Base-by-base conservation (phyloP, 2,113 vertebrate species). In the Morone chrysops region DNA sequence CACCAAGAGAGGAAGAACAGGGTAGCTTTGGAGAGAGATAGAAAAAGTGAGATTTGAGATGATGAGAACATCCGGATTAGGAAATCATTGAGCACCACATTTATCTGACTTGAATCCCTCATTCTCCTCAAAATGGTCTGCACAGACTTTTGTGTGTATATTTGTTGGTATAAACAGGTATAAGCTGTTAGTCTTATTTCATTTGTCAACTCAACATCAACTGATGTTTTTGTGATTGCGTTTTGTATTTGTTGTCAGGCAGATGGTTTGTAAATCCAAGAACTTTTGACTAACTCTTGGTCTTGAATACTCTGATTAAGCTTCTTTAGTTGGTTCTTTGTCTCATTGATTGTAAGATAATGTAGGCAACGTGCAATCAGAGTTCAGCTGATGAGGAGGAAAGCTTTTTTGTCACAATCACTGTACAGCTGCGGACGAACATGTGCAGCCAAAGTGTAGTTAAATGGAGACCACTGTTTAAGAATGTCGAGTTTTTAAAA, bases 401-500 rank as follows among this genome's bases (percentile, higher is more conserved):
- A 22, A 40, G 53, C 47, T 69, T 50, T 40, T 22, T 43, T 31
- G 43, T 38, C 12, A 0, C 70, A 9, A 14, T 45, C 7, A 11
- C 65, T 68, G n/a, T 41, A 68, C 85, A 83, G 73, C 82, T 92
- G 82, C 47, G 14, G 51, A 47, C 9, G 20, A 74, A 72, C 85
- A 88, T 45, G 31, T 89, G 89, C 68, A 51, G 68, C 87, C 72
- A 50, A n/a, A 89, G 41, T 8, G 20, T 3, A 69, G 70, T 74
- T 80, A 71, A 82, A 87, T 70, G 69, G 43, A 91, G 87, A 82
- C 50, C 78, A 85, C 82, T 92, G 81, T 90, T 80, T 59, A 57
- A 86, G 78, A 84, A 80, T 6, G 62, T 63, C 0, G 0, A n/a
- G 5, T n/a, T 70, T 59, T 9, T 40, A n/a, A n/a, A n/a, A n/a